These are phyloP conservation scores for Chinchilla lanigera DNA, from an alignment of 2,113 vertebrate species.

Conservation along the genomic window DNA sequence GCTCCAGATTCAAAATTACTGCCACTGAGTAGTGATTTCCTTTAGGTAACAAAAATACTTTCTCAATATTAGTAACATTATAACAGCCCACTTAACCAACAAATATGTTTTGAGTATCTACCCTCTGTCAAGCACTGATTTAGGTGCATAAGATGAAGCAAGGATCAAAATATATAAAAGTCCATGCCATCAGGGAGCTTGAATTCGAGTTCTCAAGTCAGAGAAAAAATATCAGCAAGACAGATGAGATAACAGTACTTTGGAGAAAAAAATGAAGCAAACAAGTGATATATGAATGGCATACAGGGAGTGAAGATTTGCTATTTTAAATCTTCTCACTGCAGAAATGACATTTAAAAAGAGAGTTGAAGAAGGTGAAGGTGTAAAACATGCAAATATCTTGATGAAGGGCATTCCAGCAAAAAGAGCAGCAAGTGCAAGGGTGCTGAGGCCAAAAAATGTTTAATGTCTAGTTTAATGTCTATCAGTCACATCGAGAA, in stretches of 20 bases:
- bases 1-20: background rate
- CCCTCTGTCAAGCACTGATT: background rate
- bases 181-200: background rate
- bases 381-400: background rate
- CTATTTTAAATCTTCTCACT: background rate
- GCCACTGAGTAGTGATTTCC: background rate
- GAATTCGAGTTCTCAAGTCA: background rate
- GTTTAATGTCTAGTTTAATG: background rate
- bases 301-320: background rate
- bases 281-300: background rate
- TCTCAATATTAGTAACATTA: background rate
- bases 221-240: background rate
- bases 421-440: background rate
- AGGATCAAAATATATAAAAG: background rate
- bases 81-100: background rate
- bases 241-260: background rate
- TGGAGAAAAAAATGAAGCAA: background rate
- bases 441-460: background rate
- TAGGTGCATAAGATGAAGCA: background rate
- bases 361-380: background rate
- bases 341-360: background rate
- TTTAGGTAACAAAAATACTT: background rate
- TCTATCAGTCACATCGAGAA: background rate
- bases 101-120: background rate
- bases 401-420: background rate